Evolutionary conservation across 2,888 invertebrate species (phyloP).

Genomic region (Drosophila ochracea): DNA sequence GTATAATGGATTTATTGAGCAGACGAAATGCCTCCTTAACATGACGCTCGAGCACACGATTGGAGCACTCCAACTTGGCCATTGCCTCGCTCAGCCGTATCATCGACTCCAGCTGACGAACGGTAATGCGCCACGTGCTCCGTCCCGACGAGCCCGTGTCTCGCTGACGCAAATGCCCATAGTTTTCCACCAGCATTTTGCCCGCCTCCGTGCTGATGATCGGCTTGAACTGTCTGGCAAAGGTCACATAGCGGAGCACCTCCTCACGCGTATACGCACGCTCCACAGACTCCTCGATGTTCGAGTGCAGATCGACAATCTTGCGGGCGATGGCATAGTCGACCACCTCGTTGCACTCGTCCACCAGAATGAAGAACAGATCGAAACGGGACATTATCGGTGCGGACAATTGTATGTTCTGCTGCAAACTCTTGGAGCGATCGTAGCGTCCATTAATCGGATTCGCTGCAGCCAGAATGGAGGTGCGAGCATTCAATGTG

Average conservation of each 20-base stretch:
- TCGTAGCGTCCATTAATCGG: slow-evolving; percentile 99
- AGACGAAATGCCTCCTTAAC: slow-evolving; percentile 96
- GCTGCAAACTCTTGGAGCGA: slow-evolving; percentile 95
- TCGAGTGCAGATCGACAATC: slow-evolving; percentile 97
- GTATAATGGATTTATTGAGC: slow-evolving; percentile 97
- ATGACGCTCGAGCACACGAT: slow-evolving; percentile 94
- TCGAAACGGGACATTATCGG: slow-evolving; percentile 99
- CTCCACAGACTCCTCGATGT: slow-evolving; percentile 92
- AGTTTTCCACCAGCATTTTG: slow-evolving; percentile 94
- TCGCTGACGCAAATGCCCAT: slow-evolving; percentile 93
- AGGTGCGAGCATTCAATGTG: slow-evolving; percentile 98
- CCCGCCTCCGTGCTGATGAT: slow-evolving; percentile 92
- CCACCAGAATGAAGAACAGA: slow-evolving; percentile 98
- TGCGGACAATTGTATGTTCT: slow-evolving; percentile 96
- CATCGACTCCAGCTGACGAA: slow-evolving; percentile 97
- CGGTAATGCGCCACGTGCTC: slow-evolving; percentile 98
- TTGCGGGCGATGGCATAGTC: slow-evolving; percentile 99
- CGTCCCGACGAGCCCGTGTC: slow-evolving; percentile 90
- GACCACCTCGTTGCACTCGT: slow-evolving; percentile 97
- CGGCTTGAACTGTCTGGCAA: slow-evolving; percentile 98
- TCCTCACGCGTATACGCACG: slow-evolving; percentile 95
- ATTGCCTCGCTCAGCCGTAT: slow-evolving; percentile 98
- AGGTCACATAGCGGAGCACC: slow-evolving; percentile 97
- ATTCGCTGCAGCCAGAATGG: slow-evolving; percentile 99
- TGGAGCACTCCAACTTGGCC: slow-evolving; percentile 97